Base-by-base conservation (phyloP, 1,140 invertebrate genomes). In the Scylla paramamosain region DNA sequence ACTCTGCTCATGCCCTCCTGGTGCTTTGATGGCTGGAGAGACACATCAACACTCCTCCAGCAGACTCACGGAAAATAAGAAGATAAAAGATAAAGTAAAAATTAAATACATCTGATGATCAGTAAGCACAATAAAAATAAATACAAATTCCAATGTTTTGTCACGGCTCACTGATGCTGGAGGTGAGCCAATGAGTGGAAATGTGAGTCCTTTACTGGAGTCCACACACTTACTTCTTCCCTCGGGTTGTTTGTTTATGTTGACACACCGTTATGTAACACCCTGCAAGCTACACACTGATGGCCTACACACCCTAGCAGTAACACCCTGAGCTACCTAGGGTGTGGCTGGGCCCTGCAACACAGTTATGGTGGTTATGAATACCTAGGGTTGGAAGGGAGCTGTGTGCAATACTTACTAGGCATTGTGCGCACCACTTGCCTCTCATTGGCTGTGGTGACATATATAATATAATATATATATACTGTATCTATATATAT, bases 361-460 rank as follows among this genome's bases (percentile, higher is more conserved):
- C 93, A 94, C 93, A 94, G 59, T 67, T 82, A 94, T 82, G 90
- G 77, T 83, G 87, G 93, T 82, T 90, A 59, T 52, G 59, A 94
- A 83, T 89, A 94, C 52, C 29, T 94, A 31, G 90, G 88, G 88
- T 46, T 45, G 91, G 91, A 92, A 39, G 59, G 87, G 32, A 77
- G 67, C 88, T 83, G 67, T 52, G 59, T 89, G 20, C 32, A n/a
- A 91, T 48, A 84, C 86, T 94, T n/a, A 32, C 90, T 20, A 82
- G 20, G 29, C 39, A 46, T 90, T 52, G 88, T 77, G 67, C 67
- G 25, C 67, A 77, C 67, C 67, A 77, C 67, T 77, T n/a, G 67
- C 92, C 45, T 32, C 31, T 92, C 67, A 59, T 14, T n/a, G 32
- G 25, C 91, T 92, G 59, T 39, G 67, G 87, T 45, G 32, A 89